A percentile compares a stretch with the other conserved stretches of the same genome.
These are phyloP conservation scores for Simalia tracyae DNA, from an alignment of 2,797 vertebrate genomes.

Conservation along the genomic window DNA sequence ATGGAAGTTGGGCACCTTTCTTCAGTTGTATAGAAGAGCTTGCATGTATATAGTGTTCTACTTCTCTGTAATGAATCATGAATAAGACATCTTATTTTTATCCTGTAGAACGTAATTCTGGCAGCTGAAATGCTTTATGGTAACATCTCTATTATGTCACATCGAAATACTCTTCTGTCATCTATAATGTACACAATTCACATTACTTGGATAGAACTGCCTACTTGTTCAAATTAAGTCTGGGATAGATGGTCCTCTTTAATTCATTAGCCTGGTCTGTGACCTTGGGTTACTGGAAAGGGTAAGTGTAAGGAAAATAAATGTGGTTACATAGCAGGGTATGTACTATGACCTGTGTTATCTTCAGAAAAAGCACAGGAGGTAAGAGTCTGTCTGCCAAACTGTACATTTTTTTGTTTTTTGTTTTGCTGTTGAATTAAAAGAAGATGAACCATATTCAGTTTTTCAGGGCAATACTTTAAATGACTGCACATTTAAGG, in stretches of 20 bases:
- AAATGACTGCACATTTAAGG: neutral
- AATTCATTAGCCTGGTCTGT: slow-evolving; percentile 31
- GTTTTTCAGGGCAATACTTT: neutral
- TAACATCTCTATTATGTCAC: neutral
- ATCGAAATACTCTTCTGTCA: slow-evolving; percentile 23
- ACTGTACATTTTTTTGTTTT: neutral
- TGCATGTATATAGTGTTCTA: slow-evolving; percentile 55
- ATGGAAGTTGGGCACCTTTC: slow-evolving; percentile 3
- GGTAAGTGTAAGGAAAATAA: slow-evolving; percentile 1
- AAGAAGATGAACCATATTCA: neutral
- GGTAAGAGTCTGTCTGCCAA: slow-evolving; percentile 1
- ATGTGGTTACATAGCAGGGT: neutral
- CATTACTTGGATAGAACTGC: slow-evolving; percentile 3
- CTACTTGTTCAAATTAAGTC: slow-evolving; percentile 5
- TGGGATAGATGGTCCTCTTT: slow-evolving; percentile 11
- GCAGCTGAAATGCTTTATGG: slow-evolving; percentile 27
- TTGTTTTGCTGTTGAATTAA: neutral
- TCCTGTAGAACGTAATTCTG: slow-evolving; percentile 36
- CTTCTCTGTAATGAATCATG: slow-evolving; percentile 38
- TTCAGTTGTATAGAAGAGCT: neutral
- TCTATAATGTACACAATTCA: slow-evolving; percentile 6
- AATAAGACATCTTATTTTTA: slow-evolving; percentile 42
- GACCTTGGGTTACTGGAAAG: slow-evolving; percentile 17
- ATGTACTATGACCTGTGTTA: neutral
- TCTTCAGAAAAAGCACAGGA: neutral